Percentiles rank a stretch among this genome's conserved stretches.
Evolutionary conservation across 2,888 invertebrate genomes (phyloP).

Genomic region (Alitta virens): DNA sequence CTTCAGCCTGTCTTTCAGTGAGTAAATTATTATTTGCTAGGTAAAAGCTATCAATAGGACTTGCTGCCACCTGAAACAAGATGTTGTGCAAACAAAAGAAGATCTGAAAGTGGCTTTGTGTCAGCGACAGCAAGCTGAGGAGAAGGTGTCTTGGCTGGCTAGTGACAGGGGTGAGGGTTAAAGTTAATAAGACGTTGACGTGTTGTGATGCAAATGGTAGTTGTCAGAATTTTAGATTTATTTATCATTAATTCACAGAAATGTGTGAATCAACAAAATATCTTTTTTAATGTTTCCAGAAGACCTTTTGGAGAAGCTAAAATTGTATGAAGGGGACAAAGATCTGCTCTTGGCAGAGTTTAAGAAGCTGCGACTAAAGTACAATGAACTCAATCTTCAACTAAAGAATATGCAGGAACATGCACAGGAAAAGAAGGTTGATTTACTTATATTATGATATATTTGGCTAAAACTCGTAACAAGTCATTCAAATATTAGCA

Average conservation of each 20-base stretch:
- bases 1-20: no score
- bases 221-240: no score
- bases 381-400: slow-evolving; percentile 46
- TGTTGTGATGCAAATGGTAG: no score
- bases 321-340: slow-evolving; percentile 31
- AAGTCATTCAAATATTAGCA: no score
- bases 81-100: slow-evolving; percentile 4
- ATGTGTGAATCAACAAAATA: no score
- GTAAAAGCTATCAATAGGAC: slow-evolving; percentile 8
- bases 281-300: no score
- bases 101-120: slow-evolving; percentile 1
- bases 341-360: slow-evolving; percentile 39
- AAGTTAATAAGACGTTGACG: no score
- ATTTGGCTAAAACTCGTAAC: no score
- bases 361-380: slow-evolving; percentile 36
- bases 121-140: slow-evolving; percentile 5
- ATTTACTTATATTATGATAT: background rate
- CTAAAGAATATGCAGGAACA: slow-evolving; percentile 43
- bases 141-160: background rate
- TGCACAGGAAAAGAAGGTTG: slow-evolving; percentile 43
- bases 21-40: no score
- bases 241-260: no score
- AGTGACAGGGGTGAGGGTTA: no score
- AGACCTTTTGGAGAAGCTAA: background rate
- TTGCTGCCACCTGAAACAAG: slow-evolving; percentile 10